Evolutionary conservation across 2,888 invertebrate species (phyloP).

Genomic region (Yponomeuta evonymella): DNA sequence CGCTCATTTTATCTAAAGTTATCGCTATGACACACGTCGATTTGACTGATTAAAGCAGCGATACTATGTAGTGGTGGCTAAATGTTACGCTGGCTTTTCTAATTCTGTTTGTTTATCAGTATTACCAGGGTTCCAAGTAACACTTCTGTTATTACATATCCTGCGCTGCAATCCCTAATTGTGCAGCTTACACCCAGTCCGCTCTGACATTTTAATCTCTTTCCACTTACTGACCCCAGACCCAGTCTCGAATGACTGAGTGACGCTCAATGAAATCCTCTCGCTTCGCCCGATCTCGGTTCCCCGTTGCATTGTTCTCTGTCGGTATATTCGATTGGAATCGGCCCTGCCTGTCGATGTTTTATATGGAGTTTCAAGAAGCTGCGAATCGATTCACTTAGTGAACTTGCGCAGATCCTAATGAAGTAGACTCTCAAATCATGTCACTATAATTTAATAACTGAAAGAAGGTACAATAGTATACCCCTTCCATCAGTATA

Average conservation of each 20-base stretch:
- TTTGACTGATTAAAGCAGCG: no score
- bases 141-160: neutral
- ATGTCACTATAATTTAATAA: no score
- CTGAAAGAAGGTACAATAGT: no score
- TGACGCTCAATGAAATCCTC: neutral
- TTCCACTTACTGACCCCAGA: slow-evolving; percentile 9
- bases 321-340: neutral
- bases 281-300: neutral
- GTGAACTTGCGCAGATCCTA: no score
- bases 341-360: neutral
- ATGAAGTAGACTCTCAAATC: no score
- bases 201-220: slow-evolving; percentile 55
- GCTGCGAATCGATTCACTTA: neutral
- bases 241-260: neutral
- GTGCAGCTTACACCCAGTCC: slow-evolving; percentile 58
- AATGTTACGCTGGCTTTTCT: no score
- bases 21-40: no score
- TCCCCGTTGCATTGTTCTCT: neutral
- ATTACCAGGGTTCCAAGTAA: neutral
- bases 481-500: no score
- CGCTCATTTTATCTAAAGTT: no score
- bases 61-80: no score
- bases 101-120: neutral
- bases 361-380: neutral
- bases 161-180: slow-evolving; percentile 52